A percentile compares a stretch with the other conserved stretches of the same genome.
Conservation (phyloP, 2,888 invertebrate species). For the Idaea aversata region DNA sequence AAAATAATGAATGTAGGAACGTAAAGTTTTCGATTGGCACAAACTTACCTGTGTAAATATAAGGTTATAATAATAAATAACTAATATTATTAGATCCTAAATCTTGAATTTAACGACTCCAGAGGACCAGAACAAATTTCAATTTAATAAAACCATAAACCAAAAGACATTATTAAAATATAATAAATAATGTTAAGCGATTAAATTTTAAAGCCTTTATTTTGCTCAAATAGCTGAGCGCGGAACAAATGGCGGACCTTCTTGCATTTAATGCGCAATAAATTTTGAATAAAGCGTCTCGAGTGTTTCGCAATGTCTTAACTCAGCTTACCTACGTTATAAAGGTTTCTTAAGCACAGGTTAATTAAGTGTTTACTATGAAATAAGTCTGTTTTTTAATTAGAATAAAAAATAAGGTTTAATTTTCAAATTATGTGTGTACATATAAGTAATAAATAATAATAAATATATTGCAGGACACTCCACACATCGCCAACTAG, state of each 20-base stretch:
- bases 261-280: slow-evolving; percentile 13
- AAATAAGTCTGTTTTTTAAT: slow-evolving; percentile 18
- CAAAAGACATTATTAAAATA: background rate
- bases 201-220: slow-evolving; percentile 1
- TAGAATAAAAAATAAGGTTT: too few species aligned
- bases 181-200: background rate
- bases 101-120: background rate
- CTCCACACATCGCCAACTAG: too few species aligned
- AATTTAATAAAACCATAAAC: background rate
- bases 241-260: background rate
- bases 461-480: too few species aligned
- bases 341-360: background rate
- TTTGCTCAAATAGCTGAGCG: background rate
- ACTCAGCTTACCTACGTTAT: slow-evolving; percentile 1
- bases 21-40: background rate
- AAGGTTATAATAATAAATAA: background rate
- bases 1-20: background rate
- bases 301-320: slow-evolving; percentile 5
- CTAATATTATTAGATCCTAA: background rate
- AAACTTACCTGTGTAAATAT: background rate
- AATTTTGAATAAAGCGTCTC: slow-evolving; percentile 11
- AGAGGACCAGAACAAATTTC: background rate
- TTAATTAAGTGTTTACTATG: background rate
- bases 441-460: too few species aligned
- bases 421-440: too few species aligned